Evolutionary conservation across 35 echinoderm and acorn worm genomes (phyloP).

Genomic region (Strongylocentrotus purpuratus): DNA sequence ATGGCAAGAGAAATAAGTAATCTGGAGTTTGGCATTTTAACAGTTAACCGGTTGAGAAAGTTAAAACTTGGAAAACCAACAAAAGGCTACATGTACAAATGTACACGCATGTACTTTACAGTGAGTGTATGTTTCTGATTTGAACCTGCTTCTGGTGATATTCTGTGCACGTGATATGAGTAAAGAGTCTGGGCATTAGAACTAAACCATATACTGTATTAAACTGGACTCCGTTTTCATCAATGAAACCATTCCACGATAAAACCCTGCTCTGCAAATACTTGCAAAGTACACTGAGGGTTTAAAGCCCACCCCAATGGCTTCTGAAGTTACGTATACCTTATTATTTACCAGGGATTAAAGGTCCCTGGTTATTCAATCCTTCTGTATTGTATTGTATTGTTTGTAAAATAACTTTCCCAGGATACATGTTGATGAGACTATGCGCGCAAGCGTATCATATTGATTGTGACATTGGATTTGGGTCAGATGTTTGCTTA

Average conservation of each 20-base stretch:
- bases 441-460: neutral
- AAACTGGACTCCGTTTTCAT: neutral
- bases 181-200: neutral
- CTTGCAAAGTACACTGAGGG: neutral
- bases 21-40: too few relatives aligned
- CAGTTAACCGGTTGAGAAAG: too few relatives aligned
- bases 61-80: too few relatives aligned
- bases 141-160: too few relatives aligned
- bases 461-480: neutral
- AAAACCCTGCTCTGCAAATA: neutral
- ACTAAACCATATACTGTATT: neutral
- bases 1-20: too few relatives aligned
- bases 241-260: neutral
- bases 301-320: neutral
- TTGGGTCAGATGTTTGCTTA: neutral
- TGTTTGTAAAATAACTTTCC: neutral
- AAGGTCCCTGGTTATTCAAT: neutral
- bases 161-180: too few relatives aligned
- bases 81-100: too few relatives aligned
- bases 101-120: too few relatives aligned
- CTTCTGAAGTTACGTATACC: neutral
- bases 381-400: neutral
- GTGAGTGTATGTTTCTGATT: too few relatives aligned
- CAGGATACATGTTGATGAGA: neutral
- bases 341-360: neutral